A percentile compares a stretch with the other conserved stretches of the same genome.
Conservation (phyloP, 2,797 vertebrate genomes). For the Periparus ater region DNA sequence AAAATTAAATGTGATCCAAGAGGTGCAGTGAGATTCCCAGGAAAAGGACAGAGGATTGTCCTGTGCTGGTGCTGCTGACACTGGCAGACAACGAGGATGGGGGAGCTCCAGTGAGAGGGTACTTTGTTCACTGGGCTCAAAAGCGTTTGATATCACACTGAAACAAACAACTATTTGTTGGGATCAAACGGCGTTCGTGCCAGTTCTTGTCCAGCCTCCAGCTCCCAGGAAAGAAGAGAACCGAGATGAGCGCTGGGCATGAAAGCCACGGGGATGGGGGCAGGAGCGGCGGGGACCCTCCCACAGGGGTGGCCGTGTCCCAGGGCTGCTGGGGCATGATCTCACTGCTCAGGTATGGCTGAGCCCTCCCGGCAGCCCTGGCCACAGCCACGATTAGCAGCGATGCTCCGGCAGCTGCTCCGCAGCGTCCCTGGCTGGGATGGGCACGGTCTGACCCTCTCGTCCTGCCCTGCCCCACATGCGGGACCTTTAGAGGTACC, state of each 20-base stretch:
- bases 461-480: not conserved
- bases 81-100: not conserved
- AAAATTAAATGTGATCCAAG: not conserved
- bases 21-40: not conserved
- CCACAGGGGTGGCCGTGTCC: accelerated
- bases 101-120: not conserved
- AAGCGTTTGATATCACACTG: not conserved
- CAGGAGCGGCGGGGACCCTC: not conserved
- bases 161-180: not conserved
- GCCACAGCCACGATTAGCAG: not conserved
- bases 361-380: not conserved
- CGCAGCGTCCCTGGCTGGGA: not conserved
- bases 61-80: not conserved
- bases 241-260: accelerated
- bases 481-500: accelerated
- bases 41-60: not conserved
- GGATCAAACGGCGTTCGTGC: not conserved
- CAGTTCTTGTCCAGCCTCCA: not conserved
- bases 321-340: not conserved
- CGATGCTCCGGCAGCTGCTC: not conserved
- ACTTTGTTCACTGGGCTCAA: not conserved
- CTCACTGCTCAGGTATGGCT: not conserved
- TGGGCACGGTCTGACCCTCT: accelerated
- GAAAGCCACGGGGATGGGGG: not conserved
- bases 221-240: not conserved